Conservation (phyloP, 2,113 vertebrate genomes). For the Meriones unguiculatus region DNA sequence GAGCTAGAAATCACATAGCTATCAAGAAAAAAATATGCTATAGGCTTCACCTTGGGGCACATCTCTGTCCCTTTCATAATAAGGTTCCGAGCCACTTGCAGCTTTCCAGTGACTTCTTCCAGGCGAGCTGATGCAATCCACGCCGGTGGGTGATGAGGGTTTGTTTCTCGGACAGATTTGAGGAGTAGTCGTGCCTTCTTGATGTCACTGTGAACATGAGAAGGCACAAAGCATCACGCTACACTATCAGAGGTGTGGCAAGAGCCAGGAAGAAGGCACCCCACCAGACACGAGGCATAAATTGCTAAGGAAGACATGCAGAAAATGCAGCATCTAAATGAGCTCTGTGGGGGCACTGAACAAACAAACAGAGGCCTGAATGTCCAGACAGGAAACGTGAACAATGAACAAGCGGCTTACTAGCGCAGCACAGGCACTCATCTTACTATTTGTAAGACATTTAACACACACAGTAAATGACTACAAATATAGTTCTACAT, state of each 20-base stretch:
- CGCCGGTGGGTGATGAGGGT: slow-evolving; percentile 97
- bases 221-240: neutral
- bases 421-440: neutral
- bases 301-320: neutral
- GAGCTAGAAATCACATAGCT: rapidly evolving
- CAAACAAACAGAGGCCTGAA: neutral
- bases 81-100: slow-evolving; percentile 97
- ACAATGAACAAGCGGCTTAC: neutral
- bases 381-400: neutral
- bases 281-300: neutral
- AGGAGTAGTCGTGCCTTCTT: slow-evolving; percentile 98
- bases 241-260: rapidly evolving
- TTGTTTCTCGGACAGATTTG: slow-evolving; percentile 98
- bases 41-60: slow-evolving; percentile 95
- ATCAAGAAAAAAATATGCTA: neutral
- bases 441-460: neutral
- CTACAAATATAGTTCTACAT: neutral
- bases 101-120: slow-evolving; percentile 98
- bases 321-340: neutral
- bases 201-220: slow-evolving; percentile 91
- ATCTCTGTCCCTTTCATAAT: slow-evolving; percentile 99
- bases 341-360: neutral
- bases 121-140: slow-evolving; percentile 98
- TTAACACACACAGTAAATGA: neutral
- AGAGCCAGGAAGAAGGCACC: neutral